Percentiles rank a stretch among this genome's conserved stretches.
Conservation (phyloP, 2,113 vertebrate genomes). For the Silurus asotus region DNA sequence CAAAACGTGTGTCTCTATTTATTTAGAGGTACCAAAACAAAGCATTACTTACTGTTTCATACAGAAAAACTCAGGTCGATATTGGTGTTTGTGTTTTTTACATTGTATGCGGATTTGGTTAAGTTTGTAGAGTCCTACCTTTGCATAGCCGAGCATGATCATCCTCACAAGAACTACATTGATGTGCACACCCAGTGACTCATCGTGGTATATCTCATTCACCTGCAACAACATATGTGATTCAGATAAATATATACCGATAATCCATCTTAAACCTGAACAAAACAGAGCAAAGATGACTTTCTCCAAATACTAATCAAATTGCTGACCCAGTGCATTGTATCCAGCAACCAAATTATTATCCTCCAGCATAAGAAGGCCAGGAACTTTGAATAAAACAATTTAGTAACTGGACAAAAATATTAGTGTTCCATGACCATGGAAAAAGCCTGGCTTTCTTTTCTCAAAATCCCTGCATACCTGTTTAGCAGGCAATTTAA, state of each 20-base stretch:
- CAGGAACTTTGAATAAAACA: not conserved
- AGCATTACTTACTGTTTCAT: not conserved
- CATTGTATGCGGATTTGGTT: conserved; percentile 40
- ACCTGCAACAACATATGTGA: conserved; percentile 74
- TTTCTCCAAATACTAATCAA: no score
- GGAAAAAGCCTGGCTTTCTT: not conserved
- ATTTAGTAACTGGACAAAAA: not conserved
- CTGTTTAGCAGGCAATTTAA: not conserved
- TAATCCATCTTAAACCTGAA: not conserved
- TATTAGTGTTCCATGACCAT: no score
- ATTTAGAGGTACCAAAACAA: not conserved
- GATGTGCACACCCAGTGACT: conserved; percentile 91
- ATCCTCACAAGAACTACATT: conserved; percentile 97
- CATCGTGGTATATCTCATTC: conserved; percentile 98
- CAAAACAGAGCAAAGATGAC: not conserved
- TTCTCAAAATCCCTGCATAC: not conserved
- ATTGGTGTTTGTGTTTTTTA: not conserved
- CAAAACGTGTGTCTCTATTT: not conserved
- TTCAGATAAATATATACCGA: not conserved
- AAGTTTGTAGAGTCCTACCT: conserved; percentile 74
- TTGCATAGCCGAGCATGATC: conserved; percentile 97
- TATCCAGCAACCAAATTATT: not conserved
- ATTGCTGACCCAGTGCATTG: not conserved
- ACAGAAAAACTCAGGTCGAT: not conserved
- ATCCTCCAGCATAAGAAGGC: not conserved